phyloP scores from a whole-genome alignment of 2,888 invertebrate genomes.

The Drosophila barbarae region DNA sequence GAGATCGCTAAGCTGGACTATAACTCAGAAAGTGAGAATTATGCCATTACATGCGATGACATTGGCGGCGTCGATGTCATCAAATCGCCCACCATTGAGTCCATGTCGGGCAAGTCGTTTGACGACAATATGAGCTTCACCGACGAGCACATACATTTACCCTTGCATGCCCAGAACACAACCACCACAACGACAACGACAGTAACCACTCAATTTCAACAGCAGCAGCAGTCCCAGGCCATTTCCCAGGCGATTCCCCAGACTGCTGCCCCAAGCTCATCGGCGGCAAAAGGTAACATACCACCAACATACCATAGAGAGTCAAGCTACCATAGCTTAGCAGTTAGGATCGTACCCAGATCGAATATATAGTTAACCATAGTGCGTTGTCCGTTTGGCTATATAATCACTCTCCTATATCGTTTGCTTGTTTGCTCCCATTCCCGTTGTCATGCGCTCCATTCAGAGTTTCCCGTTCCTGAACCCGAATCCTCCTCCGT shows the following conservation, averaged over 20 bases:
- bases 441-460: constrained; percentile 26
- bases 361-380: constrained; percentile 21
- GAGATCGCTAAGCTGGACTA: constrained; percentile 67
- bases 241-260: constrained; percentile 34
- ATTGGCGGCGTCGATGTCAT: constrained; percentile 77
- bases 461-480: constrained; percentile 19
- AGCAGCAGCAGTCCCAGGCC: constrained; percentile 49
- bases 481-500: constrained; percentile 3
- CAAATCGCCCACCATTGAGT: constrained; percentile 79
- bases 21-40: constrained; percentile 79
- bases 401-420: constrained; percentile 50
- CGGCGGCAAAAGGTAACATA: constrained; percentile 68
- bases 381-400: constrained; percentile 53
- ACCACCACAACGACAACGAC: constrained; percentile 55
- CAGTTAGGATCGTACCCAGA: constrained; percentile 34
- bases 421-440: constrained; percentile 54
- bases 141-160: constrained; percentile 73
- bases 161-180: constrained; percentile 67
- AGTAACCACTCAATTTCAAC: constrained; percentile 50
- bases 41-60: constrained; percentile 79
- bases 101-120: constrained; percentile 79
- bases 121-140: constrained; percentile 79
- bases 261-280: constrained; percentile 48
- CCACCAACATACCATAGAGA: constrained; percentile 23
- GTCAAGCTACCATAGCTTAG: constrained; percentile 34